Conservation (phyloP, 2,113 vertebrate genomes). For the Notechis scutatus region DNA sequence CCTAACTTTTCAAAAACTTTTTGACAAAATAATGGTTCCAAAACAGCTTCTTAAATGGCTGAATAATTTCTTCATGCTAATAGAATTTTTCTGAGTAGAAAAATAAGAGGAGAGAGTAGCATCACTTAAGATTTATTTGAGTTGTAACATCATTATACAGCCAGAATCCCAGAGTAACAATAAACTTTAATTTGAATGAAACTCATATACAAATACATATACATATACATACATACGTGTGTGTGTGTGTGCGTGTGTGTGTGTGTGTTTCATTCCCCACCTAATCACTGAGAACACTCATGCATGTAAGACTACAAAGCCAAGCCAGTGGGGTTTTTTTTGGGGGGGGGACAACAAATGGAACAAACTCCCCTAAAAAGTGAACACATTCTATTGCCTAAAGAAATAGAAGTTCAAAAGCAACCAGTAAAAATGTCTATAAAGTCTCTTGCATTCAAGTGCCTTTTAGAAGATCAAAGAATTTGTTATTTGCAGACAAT, state of each 20-base stretch:
- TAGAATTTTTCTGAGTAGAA: neutral
- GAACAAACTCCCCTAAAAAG: neutral
- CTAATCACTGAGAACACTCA: neutral
- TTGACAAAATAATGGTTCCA: neutral
- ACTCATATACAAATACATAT: too few relatives aligned
- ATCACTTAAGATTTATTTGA: neutral
- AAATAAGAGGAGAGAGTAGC: neutral
- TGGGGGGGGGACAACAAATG: neutral
- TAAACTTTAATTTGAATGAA: neutral
- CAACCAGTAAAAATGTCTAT: neutral
- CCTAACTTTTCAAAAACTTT: neutral
- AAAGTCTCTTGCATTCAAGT: constrained; percentile 10
- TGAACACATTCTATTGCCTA: neutral
- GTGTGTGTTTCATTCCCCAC: neutral
- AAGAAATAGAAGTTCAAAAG: neutral
- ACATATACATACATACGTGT: too few relatives aligned
- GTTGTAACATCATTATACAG: neutral
- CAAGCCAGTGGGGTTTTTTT: neutral
- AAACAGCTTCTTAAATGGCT: neutral
- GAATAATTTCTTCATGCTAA: neutral
- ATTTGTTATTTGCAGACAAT: constrained; percentile 21
- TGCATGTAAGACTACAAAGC: neutral
- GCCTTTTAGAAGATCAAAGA: constrained; percentile 11
- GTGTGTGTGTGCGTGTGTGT: too few relatives aligned
- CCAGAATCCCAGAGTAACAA: neutral